phyloP scores from a whole-genome alignment of 2,888 invertebrate species.

The Agriopis aurantiaria region DNA sequence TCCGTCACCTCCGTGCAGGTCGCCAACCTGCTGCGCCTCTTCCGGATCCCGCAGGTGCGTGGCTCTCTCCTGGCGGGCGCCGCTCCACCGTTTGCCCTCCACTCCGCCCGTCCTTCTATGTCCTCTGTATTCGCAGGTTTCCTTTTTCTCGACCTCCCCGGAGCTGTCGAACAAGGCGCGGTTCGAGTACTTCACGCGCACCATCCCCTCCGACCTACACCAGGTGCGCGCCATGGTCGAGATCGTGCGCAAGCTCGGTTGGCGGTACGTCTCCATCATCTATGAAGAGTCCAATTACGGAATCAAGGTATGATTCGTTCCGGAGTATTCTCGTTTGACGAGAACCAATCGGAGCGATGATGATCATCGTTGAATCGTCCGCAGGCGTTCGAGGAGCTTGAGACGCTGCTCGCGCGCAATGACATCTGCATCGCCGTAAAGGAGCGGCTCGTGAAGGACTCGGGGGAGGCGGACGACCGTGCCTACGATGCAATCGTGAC shows the following conservation, averaged over 20 bases:
- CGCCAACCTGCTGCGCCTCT: constrained; percentile 93
- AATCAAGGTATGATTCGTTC: constrained; percentile 91
- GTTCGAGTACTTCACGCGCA: constrained; percentile 97
- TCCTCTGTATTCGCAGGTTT: constrained; percentile 89
- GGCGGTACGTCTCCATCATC: constrained; percentile 98
- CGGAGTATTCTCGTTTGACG: constrained; percentile 20
- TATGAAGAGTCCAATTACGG: constrained; percentile 99
- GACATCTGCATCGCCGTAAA: constrained; percentile 97
- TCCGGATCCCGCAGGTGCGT: constrained; percentile 95
- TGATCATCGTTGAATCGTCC: constrained; percentile 70
- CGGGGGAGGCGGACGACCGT: constrained; percentile 95
- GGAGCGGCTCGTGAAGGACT: constrained; percentile 97
- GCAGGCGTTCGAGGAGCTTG: constrained; percentile 97
- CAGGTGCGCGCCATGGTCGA: constrained; percentile 98
- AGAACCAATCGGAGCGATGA: not conserved
- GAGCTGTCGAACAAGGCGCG: constrained; percentile 97
- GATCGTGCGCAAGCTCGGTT: constrained; percentile 93
- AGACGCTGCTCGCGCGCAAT: constrained; percentile 92
- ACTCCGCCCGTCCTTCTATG: constrained; percentile 84
- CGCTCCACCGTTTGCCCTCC: constrained; percentile 95
- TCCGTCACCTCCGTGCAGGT: constrained; percentile 99
- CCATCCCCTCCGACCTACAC: constrained; percentile 97
- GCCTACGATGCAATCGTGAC: constrained; percentile 95
- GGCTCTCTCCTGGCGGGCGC: constrained; percentile 90
- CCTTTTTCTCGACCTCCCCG: constrained; percentile 97